Base-by-base conservation (phyloP, 2,797 vertebrate genomes). In the Bovichtus variegatus region DNA sequence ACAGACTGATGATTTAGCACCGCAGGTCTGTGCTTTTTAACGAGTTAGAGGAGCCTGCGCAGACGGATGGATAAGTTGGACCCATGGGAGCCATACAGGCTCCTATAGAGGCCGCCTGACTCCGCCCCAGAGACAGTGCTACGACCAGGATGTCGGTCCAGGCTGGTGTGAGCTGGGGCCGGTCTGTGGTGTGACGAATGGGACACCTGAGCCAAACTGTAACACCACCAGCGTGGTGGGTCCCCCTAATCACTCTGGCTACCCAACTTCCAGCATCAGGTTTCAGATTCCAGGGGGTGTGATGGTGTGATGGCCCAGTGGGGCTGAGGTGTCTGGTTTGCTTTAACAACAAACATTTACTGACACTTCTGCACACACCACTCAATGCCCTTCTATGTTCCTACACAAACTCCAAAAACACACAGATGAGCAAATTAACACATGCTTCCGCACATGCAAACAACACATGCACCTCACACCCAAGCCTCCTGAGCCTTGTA, bases 171-270 rank as follows among this genome's bases (percentile, higher is more conserved):
- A 68, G 58, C 61, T 5, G 70, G 69, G 74, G 78, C 65, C 25
- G 68, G 58, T 64, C 69, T 74, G 55, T 61, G 76, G 79, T 89
- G 92, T 94, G 92, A 94, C 92, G 79, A 94, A 93, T 92, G 83
- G 84, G 90, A 93, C 93, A 94, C 90, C 87, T 91, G 92, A 94
- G 91, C 89, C 89, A 82, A 89, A 94, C 85, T 94, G 93, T 94
- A 93, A 93, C 92, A 90, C 76, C 71, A 55, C 83, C 88, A 79
- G 85, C 76, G 76, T 87, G 87, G 89, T 85, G 84, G 87, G 91
- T 89, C 87, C 86, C 81, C 84, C 87, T 89, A 89, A 93, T 93
- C 91, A 88, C 84, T 79, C 85, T 76, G 84, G 74, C 88, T 87
- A 78, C 84, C 87, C 86, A 83, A 91, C 91, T 86, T 86, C 76